Percentiles rank a stretch among this genome's conserved stretches.
Evolutionary conservation across 1,140 invertebrate genomes (phyloP).

Genomic region (Diploscapter pachys): DNA sequence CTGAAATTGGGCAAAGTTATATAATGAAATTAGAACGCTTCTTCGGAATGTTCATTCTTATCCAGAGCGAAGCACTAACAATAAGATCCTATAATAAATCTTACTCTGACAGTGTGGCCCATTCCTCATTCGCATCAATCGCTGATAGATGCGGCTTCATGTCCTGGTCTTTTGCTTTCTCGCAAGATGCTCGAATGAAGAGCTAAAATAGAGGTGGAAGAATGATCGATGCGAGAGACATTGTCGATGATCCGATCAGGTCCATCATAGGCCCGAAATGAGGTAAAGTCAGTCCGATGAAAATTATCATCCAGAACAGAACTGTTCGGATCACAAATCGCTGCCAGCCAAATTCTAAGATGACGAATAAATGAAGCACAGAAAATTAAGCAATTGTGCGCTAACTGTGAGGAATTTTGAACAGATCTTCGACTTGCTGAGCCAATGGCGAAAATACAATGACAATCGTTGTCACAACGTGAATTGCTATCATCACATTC

Average conservation of each 20-base stretch:
- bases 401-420: constrained; percentile 69
- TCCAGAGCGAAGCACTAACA: too few relatives aligned
- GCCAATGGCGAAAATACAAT: constrained; percentile 63
- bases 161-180: constrained; percentile 29
- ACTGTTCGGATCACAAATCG: constrained; percentile 72
- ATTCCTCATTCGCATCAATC: constrained; percentile 37
- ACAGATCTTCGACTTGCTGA: constrained; percentile 70
- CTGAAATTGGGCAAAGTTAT: not conserved
- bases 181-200: constrained; percentile 61
- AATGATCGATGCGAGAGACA: constrained; percentile 76
- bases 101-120: constrained; percentile 22
- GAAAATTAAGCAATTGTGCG: not conserved
- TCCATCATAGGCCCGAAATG: constrained; percentile 82
- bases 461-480: constrained; percentile 60
- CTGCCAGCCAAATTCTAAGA: constrained; percentile 74
- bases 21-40: not conserved
- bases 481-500: constrained; percentile 55
- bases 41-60: not conserved
- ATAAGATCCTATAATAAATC: not conserved
- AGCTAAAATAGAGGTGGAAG: constrained; percentile 79
- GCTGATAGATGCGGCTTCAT: not conserved
- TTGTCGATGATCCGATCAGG: constrained; percentile 77
- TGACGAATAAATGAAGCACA: not conserved
- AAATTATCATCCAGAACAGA: constrained; percentile 71
- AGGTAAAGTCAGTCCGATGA: constrained; percentile 77